Conservation (phyloP, 2,888 invertebrate species). For the Drosophila limbata region DNA sequence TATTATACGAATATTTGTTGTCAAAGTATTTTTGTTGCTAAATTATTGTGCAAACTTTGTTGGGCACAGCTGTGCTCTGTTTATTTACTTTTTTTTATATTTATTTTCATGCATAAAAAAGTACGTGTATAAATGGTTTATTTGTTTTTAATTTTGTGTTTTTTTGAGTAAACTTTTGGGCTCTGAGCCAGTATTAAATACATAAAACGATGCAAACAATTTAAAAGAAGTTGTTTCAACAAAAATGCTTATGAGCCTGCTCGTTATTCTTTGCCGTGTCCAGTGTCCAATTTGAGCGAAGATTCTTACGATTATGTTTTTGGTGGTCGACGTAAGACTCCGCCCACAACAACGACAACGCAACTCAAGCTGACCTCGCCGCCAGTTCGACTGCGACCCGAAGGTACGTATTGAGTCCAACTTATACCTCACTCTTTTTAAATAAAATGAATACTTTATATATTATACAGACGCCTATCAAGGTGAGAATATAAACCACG, state of each 20-base stretch:
- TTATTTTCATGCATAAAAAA: background rate
- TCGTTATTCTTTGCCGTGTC: slow-evolving; percentile 57
- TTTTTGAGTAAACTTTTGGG: slow-evolving; percentile 10
- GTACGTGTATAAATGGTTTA: slow-evolving; percentile 1
- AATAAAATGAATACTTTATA: background rate
- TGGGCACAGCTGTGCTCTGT: slow-evolving; percentile 44
- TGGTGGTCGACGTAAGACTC: slow-evolving; percentile 86
- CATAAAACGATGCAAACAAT: slow-evolving; percentile 5
- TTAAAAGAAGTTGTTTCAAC: slow-evolving; percentile 27
- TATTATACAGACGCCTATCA: slow-evolving; percentile 80
- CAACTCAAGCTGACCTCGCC: slow-evolving; percentile 86
- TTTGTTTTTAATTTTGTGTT: slow-evolving; percentile 13
- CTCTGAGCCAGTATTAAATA: slow-evolving; percentile 27
- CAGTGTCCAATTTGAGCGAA: slow-evolving; percentile 86
- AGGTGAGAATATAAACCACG: slow-evolving; percentile 84
- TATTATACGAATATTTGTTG: slow-evolving; percentile 16
- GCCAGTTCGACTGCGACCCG: slow-evolving; percentile 85
- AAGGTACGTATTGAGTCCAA: slow-evolving; percentile 74
- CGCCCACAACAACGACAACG: slow-evolving; percentile 85
- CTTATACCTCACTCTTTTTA: background rate
- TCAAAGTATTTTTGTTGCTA: slow-evolving; percentile 23
- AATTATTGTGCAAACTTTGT: slow-evolving; percentile 37
- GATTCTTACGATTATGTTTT: slow-evolving; percentile 86
- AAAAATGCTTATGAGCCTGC: slow-evolving; percentile 56
- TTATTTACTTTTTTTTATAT: slow-evolving; percentile 1